Base-by-base conservation (phyloP, 2,888 invertebrate species). In the Criorhina ranunculi region DNA sequence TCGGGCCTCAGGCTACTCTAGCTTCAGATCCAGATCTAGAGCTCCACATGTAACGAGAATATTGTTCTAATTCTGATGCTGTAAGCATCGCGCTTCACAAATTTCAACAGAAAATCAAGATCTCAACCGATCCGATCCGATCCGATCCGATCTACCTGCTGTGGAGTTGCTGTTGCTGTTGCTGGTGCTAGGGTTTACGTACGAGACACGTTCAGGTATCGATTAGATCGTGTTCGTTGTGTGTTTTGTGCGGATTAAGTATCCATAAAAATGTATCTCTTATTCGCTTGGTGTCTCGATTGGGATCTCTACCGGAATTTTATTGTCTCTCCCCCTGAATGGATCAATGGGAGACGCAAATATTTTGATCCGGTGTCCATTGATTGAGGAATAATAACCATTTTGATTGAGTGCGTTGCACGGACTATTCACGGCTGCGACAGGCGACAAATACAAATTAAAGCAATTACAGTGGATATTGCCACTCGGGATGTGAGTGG, bases 191-290 rank as follows among this genome's bases (percentile, higher is more conserved):
- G 67, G 75, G 57, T 72, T 70, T 76, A 67, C 75, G 69, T 76
- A 67, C 75, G 69, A 80, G 85, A 70, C 80, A 76, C 80, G 80
- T 80, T 85, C 75, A 75, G 80, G 70, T 81, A 81, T 86, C 86
- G 86, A 86, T 86, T 86, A 86, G 81, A 86, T 86, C 86, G 86
- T 86, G 86, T 86, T 77, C 76, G 70, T 62, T 81, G 86, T 86
- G 81, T 76, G 77, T 76, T 86, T 77, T 77, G 86, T 81, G 86
- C 76, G 86, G 86, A 86, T 86, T 86, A 86, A 86, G 86, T 86
- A 67, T 86, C 86, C 55, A 86, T 86, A 86, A 86, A 86, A 86
- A 83, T 79, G 73, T 83, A 79, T 83, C 78, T 83, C 69, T 79
- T 73, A 78, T 83, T 83, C 69, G 75, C 24, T 69, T 53, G 62